phyloP scores from a whole-genome alignment of 2,113 vertebrate species.

The Anarhynchus alexandrinus region DNA sequence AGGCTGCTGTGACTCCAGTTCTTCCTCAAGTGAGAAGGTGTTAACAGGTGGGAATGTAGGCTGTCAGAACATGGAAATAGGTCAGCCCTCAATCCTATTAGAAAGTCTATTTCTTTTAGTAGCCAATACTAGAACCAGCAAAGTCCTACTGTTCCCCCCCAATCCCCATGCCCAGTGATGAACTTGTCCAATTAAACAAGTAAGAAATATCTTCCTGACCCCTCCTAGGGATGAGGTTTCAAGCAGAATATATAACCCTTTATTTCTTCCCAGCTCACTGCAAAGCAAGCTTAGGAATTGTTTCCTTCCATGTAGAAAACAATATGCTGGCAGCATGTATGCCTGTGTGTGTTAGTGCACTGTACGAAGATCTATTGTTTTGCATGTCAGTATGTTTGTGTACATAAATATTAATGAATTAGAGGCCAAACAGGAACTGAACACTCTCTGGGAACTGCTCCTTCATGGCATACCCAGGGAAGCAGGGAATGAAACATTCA shows the following conservation, averaged over 20 bases:
- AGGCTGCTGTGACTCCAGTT: neutral
- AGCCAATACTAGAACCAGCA: neutral
- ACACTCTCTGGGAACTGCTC: constrained; percentile 61
- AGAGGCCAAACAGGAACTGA: constrained; percentile 55
- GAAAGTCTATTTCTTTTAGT: neutral
- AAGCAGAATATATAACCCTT: neutral
- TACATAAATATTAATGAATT: constrained; percentile 17
- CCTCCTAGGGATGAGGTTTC: neutral
- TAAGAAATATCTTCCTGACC: neutral
- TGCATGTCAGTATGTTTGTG: neutral
- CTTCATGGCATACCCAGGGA: constrained; percentile 57
- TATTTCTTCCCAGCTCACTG: neutral
- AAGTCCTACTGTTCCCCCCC: neutral
- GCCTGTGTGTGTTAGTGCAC: neutral
- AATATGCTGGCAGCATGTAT: neutral
- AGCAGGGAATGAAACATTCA: constrained; percentile 35
- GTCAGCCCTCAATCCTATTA: neutral
- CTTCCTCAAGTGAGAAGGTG: neutral
- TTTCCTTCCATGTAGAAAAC: constrained; percentile 55
- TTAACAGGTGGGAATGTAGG: neutral
- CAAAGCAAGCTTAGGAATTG: constrained; percentile 21
- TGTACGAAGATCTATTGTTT: neutral
- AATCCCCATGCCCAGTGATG: neutral
- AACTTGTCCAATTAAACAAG: neutral
- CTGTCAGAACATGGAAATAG: neutral